These are phyloP conservation scores for Trissonchulus latispiculum DNA, from an alignment of 2,888 invertebrate species.

Conservation along the genomic window DNA sequence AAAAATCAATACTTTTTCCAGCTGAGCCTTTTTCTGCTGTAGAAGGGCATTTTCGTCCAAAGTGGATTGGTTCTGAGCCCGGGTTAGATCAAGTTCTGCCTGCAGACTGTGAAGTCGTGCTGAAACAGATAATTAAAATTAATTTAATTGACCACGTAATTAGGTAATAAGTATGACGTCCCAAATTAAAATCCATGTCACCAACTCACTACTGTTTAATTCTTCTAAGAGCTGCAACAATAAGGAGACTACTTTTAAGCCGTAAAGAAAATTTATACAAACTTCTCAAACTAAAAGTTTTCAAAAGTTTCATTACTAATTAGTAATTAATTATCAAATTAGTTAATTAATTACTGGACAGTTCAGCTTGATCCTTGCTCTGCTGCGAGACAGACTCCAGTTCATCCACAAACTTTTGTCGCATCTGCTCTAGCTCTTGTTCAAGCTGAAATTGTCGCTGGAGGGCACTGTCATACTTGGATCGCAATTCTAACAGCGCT, in stretches of 20 bases:
- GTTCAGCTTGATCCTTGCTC: not conserved
- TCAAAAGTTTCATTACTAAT: too few species aligned
- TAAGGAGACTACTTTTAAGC: too few species aligned
- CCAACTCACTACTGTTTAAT: too few species aligned
- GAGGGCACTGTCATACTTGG: slow-evolving; percentile 6
- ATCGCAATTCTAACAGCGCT: slow-evolving; percentile 2
- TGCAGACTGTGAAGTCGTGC: not conserved
- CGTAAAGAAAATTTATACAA: too few species aligned
- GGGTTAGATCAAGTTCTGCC: not conserved
- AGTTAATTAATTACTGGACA: too few species aligned
- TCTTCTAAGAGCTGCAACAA: too few species aligned
- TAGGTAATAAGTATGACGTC: too few species aligned
- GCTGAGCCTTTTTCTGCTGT: not conserved
- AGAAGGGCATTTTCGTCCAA: not conserved
- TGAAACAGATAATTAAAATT: too few species aligned
- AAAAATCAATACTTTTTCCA: slow-evolving; percentile 8
- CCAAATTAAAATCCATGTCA: too few species aligned
- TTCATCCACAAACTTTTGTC: slow-evolving; percentile 11
- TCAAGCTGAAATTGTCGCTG: not conserved
- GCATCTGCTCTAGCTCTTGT: slow-evolving; percentile 4
- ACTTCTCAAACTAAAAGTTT: too few species aligned
- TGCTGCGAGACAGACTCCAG: not conserved
- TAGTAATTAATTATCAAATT: too few species aligned
- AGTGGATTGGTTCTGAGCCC: not conserved
- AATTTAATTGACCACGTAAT: too few species aligned